These are phyloP conservation scores for Agonopterix alstromeriana DNA, from an alignment of 2,888 invertebrate genomes.

Conservation along the genomic window DNA sequence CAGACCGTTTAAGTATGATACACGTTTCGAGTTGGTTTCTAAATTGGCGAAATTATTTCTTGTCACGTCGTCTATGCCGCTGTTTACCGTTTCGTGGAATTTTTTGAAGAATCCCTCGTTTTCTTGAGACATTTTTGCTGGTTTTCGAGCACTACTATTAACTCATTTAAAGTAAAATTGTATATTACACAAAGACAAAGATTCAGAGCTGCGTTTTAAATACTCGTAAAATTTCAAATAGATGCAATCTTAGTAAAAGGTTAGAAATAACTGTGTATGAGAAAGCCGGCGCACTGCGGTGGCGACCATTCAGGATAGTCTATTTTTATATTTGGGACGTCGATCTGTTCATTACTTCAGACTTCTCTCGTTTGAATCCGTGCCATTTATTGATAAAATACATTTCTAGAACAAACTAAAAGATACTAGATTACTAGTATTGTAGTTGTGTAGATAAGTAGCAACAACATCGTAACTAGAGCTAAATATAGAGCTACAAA, in stretches of 20 bases:
- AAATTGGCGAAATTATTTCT: slow-evolving; percentile 80
- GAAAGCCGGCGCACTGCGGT: slow-evolving; percentile 44
- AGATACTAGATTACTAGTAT: not conserved
- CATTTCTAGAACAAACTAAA: not conserved
- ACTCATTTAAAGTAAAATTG: not conserved
- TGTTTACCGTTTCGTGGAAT: slow-evolving; percentile 78
- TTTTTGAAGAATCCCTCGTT: slow-evolving; percentile 78
- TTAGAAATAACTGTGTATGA: slow-evolving; percentile 30
- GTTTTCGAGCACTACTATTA: not conserved
- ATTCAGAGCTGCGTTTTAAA: slow-evolving; percentile 3
- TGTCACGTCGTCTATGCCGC: slow-evolving; percentile 71
- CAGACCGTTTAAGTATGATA: slow-evolving; percentile 77
- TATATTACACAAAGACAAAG: not conserved
- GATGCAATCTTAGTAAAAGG: slow-evolving; percentile 23
- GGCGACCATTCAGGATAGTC: slow-evolving; percentile 37
- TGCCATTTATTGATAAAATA: not conserved
- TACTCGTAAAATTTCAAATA: not conserved
- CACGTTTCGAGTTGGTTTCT: slow-evolving; percentile 79
- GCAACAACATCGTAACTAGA: not conserved
- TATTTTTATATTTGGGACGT: slow-evolving; percentile 63
- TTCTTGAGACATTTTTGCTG: slow-evolving; percentile 42
- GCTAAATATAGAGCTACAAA: not conserved
- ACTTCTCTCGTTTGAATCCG: slow-evolving; percentile 20
- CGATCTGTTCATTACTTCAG: slow-evolving; percentile 50
- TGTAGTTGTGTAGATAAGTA: not conserved